Conservation (phyloP, 2,113 vertebrate species). For the Tinamus guttatus region DNA sequence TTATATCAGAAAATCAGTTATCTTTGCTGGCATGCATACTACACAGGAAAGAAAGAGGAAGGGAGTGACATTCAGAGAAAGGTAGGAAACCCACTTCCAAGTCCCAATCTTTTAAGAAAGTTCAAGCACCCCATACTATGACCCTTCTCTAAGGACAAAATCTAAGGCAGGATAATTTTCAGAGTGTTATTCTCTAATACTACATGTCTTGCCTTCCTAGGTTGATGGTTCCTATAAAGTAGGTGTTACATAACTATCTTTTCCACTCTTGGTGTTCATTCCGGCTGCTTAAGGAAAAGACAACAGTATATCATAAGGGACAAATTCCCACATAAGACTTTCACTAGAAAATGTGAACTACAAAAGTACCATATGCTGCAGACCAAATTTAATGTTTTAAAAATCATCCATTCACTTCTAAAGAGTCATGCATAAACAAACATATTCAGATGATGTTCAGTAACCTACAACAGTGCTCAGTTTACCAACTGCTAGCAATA, state of each 20-base stretch:
- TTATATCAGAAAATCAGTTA: neutral
- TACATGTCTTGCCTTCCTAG: neutral
- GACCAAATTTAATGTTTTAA: neutral
- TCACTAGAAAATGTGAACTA: neutral
- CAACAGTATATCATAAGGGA: neutral
- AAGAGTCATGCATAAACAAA: neutral
- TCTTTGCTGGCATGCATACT: neutral
- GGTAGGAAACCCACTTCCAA: neutral
- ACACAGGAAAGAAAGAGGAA: neutral
- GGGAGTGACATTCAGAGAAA: neutral
- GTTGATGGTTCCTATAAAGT: neutral
- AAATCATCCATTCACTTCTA: neutral
- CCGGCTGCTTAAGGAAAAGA: neutral
- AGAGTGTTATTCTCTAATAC: neutral
- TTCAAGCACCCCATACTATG: neutral
- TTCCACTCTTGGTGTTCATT: neutral
- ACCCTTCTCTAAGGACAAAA: neutral
- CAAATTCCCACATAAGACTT: neutral
- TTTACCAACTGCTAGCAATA: neutral
- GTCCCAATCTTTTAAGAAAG: neutral
- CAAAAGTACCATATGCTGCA: neutral
- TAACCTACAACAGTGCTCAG: neutral
- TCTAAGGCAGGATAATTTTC: neutral
- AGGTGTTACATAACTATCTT: neutral
- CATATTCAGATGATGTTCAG: neutral